Base-by-base conservation (phyloP, 2,113 vertebrate species). In the Sylvilagus bachmani region DNA sequence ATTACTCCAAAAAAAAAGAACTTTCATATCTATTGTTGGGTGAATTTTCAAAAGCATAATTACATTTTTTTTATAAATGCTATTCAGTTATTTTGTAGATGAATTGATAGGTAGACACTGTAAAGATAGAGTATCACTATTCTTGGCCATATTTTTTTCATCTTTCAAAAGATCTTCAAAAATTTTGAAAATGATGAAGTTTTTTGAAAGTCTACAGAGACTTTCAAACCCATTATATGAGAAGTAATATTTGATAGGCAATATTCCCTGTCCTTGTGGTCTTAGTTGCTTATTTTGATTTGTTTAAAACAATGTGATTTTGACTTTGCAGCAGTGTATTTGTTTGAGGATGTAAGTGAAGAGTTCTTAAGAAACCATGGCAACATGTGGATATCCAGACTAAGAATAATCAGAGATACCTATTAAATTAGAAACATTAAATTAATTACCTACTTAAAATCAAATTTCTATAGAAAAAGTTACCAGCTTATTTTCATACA, bases 141-240 rank as follows among this genome's bases (percentile, higher is more conserved):
- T 89, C 84, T 7, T 89, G 91, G n/a, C n/a, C 8, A 38, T 77
- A 66, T 44, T 88, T 75, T 93, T 88, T 73, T 96, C 61, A n/a
- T 78, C 24, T 85, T 85, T 91, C 22, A 22, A 64, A 85, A 79
- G 49, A n/a, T 75, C 24, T 22, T 82, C 24, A 67, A 74, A 21
- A 77, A 66, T 8, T 92, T 67, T 82, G 53, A 67, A 90, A 55
- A 6, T 73, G 19, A 69, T 69, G n/a, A 95, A 5, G 9, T 27
- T 29, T 96, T 79, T 71, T 79, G 33, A 81, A 90, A 69, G 7
- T 90, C n/a, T 86, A 83, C 14, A 69, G 22, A 93, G 70, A 70
- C 19, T 73, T 84, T 73, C 71, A 91, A 94, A 69, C 17, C 21
- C 74, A 9, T 70, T 73, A 71, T 58, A 53, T 55, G 49, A 38